Evolutionary conservation across 2,888 invertebrate genomes (phyloP).

Genomic region (Tachina grossa): DNA sequence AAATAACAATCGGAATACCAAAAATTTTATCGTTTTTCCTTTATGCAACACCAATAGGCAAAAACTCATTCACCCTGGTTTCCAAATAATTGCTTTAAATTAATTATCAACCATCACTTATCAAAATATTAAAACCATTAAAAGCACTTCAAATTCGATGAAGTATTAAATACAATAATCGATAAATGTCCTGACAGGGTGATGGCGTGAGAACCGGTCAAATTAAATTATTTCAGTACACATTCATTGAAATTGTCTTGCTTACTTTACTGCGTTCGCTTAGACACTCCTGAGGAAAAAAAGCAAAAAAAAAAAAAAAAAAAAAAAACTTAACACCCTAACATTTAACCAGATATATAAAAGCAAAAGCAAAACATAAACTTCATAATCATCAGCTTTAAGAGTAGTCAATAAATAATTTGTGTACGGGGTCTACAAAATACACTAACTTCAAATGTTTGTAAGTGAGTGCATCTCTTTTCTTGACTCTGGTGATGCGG

Average conservation of each 20-base stretch:
- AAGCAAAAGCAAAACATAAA: slow-evolving; percentile 59
- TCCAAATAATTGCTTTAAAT: slow-evolving; percentile 47
- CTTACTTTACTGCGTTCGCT: not conserved
- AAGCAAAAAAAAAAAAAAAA: slow-evolving; percentile 37
- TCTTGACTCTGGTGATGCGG: slow-evolving; percentile 71
- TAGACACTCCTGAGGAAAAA: slow-evolving; percentile 44
- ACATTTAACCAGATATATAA: slow-evolving; percentile 62
- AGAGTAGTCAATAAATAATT: slow-evolving; percentile 72
- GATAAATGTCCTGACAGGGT: slow-evolving; percentile 64
- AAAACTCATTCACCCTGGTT: not conserved
- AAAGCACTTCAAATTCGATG: slow-evolving; percentile 61
- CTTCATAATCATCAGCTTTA: slow-evolving; percentile 43
- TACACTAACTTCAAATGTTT: slow-evolving; percentile 1
- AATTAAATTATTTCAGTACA: slow-evolving; percentile 58
- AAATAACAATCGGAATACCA: too few species aligned
- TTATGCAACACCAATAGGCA: not conserved
- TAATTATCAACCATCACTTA: slow-evolving; percentile 74
- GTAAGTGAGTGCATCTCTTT: slow-evolving; percentile 44
- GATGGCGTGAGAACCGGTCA: slow-evolving; percentile 76
- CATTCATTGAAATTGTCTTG: slow-evolving; percentile 9
- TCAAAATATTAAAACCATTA: slow-evolving; percentile 61
- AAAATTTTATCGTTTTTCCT: not conserved
- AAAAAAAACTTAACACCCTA: slow-evolving; percentile 51
- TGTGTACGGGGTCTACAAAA: slow-evolving; percentile 73
- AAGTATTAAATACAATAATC: slow-evolving; percentile 51